Percentiles rank a stretch among this genome's conserved stretches.
Conservation (phyloP, 2,797 vertebrate genomes). For the Carduelis carduelis region DNA sequence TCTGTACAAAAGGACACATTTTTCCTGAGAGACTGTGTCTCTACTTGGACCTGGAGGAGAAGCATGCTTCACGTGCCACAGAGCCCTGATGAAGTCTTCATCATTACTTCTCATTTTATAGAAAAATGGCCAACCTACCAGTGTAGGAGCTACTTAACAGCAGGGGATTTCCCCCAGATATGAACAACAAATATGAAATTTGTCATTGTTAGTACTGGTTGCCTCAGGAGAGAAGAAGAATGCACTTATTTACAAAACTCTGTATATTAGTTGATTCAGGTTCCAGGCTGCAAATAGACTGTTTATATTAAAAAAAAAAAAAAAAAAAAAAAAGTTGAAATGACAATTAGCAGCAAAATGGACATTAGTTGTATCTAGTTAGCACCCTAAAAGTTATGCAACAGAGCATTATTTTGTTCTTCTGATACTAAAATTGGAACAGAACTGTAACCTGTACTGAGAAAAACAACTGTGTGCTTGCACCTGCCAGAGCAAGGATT, state of each 20-base stretch:
- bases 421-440: background rate
- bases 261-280: background rate
- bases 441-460: background rate
- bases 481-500: background rate
- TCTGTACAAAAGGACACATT: background rate
- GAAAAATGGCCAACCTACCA: background rate
- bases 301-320: background rate
- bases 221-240: background rate
- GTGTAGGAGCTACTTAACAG: background rate
- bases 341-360: background rate
- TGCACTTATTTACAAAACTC: background rate
- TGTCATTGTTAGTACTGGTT: background rate
- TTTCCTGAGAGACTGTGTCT: background rate
- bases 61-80: fast-evolving
- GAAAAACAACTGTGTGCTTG: background rate
- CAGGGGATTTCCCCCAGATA: background rate
- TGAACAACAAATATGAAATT: background rate
- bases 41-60: background rate
- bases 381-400: background rate
- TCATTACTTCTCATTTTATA: background rate
- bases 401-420: background rate
- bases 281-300: background rate
- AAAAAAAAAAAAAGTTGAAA: background rate
- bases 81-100: background rate
- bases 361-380: background rate